Conservation (phyloP, 2,888 invertebrate species). For the Diarsia rubi region DNA sequence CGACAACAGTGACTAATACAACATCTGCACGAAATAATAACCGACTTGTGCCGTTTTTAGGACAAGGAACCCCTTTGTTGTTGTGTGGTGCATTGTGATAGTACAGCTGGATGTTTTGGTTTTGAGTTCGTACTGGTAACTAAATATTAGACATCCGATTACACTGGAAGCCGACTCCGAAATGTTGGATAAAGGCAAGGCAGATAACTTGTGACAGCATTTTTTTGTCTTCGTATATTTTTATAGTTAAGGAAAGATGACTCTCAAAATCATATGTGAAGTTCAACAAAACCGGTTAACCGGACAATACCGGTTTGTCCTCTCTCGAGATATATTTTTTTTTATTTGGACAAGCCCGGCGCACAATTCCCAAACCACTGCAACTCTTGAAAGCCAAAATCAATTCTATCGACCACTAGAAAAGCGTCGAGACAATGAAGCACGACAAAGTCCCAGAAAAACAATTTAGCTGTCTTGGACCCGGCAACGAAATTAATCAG, state of each 20-base stretch:
- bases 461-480: too few relatives aligned
- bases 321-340: not conserved
- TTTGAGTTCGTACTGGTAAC: not conserved
- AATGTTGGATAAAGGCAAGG: too few relatives aligned
- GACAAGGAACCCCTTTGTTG: slow-evolving; percentile 12
- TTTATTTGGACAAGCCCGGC: too few relatives aligned
- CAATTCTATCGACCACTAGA: too few relatives aligned
- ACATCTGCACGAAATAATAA: slow-evolving; percentile 36
- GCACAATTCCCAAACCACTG: too few relatives aligned
- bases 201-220: not conserved
- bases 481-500: too few relatives aligned
- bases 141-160: too few relatives aligned
- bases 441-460: too few relatives aligned
- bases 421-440: too few relatives aligned
- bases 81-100: not conserved
- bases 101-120: not conserved
- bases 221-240: not conserved
- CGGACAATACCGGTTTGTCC: not conserved
- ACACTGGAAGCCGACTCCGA: too few relatives aligned
- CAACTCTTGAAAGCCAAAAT: too few relatives aligned
- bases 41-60: slow-evolving; percentile 28
- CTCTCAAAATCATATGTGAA: not conserved
- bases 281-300: not conserved
- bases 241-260: not conserved
- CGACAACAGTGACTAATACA: slow-evolving; percentile 42